Evolutionary conservation across 2,888 invertebrate species (phyloP), one percentile per base, ranked within the genome.

Genomic region (Rhimphoctona megacephalus): DNA sequence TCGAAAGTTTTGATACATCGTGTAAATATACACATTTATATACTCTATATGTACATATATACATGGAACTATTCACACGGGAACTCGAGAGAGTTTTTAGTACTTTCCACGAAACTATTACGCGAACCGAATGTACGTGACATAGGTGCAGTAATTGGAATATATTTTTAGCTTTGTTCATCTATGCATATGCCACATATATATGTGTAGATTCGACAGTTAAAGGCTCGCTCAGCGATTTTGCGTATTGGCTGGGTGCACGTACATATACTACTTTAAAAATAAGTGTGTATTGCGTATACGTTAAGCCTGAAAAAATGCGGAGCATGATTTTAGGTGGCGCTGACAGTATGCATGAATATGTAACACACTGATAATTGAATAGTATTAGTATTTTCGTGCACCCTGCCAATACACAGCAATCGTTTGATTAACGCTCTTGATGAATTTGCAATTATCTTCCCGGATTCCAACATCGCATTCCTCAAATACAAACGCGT

Each of bases 401-500:
- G n/a, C n/a, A n/a, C n/a, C n/a, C n/a, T n/a, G n/a, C n/a, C n/a
- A n/a, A 61, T 39, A 25, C 30, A 70, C 64, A 43, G 72, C 73
- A 83, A 86, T 83, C 82, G 57, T 81, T 86, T 77, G 72, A 86
- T 81, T 81, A 78, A 81, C 83, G 77, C 77, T 81, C 52, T 84
- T 84, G 83, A 83, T 84, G 73, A 81, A 86, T 78, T 81, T 69
- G 57, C 69, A 83, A 86, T 83, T 67, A 86, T 86, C 77, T 78
- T 78, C 22, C 80, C 54, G 46, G 33, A 82, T 82, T 82, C n/a
- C 77, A 67, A 36, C 39, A 57, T 66, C 66, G 64, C 69, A 7
- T 57, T 54, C 78, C 66, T 52, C 39, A 52, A 33, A 39, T 46
- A 52, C 49, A 77, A 43, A 67, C n/a, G 43, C 17, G 25, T 2